Conservation (phyloP, 92 coral and sea anemone genomes). For the Porites evermanni region DNA sequence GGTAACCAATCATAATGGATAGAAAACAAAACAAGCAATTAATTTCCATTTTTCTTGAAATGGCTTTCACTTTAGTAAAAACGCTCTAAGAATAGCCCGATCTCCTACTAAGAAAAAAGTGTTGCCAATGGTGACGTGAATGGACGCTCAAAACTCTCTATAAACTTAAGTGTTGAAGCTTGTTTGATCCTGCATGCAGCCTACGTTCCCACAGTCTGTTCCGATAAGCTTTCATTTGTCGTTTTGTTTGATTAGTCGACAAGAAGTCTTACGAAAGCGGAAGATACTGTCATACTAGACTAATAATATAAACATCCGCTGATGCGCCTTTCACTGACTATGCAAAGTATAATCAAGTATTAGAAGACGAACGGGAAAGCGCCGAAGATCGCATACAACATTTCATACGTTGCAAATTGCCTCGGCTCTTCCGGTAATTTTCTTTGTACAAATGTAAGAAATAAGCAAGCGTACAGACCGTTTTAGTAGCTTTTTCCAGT, state of each 20-base stretch:
- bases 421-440: not conserved
- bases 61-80: not conserved
- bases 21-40: not conserved
- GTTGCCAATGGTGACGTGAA: no score
- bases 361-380: not conserved
- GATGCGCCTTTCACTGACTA: not conserved
- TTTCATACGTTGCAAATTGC: not conserved
- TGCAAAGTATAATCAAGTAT: not conserved
- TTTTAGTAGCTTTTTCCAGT: not conserved
- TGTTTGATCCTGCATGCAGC: no score
- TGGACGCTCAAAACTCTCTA: no score
- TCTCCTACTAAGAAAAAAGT: no score
- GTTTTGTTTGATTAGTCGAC: not conserved
- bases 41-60: not conserved
- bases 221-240: not conserved
- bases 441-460: not conserved
- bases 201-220: no score
- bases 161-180: not conserved
- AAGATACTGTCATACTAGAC: not conserved
- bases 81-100: no score
- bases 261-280: conserved; percentile 6
- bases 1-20: not conserved
- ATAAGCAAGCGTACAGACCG: not conserved
- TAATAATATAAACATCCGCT: conserved; percentile 33
- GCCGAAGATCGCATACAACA: not conserved